Base-by-base conservation (phyloP, 2,113 vertebrate species). In the Baryphthengus martii region DNA sequence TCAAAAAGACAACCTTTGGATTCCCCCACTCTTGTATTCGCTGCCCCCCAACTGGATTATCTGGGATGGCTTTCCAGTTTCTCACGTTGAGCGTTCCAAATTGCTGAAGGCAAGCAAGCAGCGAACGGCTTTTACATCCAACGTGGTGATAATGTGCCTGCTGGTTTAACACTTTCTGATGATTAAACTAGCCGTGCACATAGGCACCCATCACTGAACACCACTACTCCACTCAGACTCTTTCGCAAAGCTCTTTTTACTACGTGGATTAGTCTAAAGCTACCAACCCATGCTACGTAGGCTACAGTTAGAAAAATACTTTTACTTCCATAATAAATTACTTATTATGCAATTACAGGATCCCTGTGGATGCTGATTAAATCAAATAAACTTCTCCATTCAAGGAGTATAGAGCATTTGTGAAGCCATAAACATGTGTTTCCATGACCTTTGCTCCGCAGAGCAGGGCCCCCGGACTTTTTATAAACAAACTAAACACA, bases 311-410 rank as follows among this genome's bases (percentile, higher is more conserved):
- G 89, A 96, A 97, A 97, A 85, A 92, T 72, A 91, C 86, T 91
- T 88, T 70, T 83, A 92, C 85, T 94, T 95, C 88, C 90, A 90
- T 90, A 94, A 95, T 77, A 97, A 97, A 97, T 96, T 93, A 86
- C 83, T 96, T 94, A 93, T 88, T 95, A 95, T 96, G 94, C 74
- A 97, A 95, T 96, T 96, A 96, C 26, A 87, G 88, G 89, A 93
- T 94, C 90, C 91, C 92, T 96, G 77, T 72, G 76, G 91, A 96
- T 96, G 79, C 91, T 97, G 95, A 98, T 97, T 97, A 97, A 96
- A 97, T 97, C 90, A 96, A 95, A 96, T 75, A 94, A 95, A 94
- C 80, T 87, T 95, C 86, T 92, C 87, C 78, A 92, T 91, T 97
- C 89, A 84, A 93, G 93, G 72, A 94, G 88, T 68, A 91, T 39